Percentiles rank a stretch among this genome's conserved stretches.
Evolutionary conservation across 1,140 invertebrate species (phyloP).

Genomic region (Phenacoccus solenopsis): DNA sequence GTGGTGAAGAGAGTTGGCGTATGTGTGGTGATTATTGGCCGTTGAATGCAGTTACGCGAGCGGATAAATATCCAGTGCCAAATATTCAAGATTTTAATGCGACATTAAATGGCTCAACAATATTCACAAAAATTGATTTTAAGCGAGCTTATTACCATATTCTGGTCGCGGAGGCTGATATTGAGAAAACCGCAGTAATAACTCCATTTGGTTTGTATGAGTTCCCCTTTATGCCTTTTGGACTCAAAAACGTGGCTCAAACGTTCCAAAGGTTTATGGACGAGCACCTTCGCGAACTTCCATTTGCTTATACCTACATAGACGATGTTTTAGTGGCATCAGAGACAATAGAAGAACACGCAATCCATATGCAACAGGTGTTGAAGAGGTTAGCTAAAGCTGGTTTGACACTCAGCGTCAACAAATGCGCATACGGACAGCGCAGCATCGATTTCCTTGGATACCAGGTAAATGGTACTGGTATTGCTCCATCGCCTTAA

Average conservation of each 20-base stretch:
- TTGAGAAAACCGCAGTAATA: slow-evolving; percentile 38
- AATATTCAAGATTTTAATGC: slow-evolving; percentile 20
- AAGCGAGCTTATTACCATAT: slow-evolving; percentile 39
- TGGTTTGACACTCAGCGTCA: slow-evolving; percentile 22
- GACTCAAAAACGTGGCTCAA: slow-evolving; percentile 33
- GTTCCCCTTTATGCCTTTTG: slow-evolving; percentile 35
- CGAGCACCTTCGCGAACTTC: not conserved
- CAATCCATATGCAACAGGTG: slow-evolving; percentile 22
- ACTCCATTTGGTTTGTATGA: slow-evolving; percentile 31
- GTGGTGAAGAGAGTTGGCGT: slow-evolving; percentile 31
- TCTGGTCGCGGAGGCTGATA: slow-evolving; percentile 30
- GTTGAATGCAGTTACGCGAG: slow-evolving; percentile 31
- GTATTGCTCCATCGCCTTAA: slow-evolving; percentile 21
- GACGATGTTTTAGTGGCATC: slow-evolving; percentile 29
- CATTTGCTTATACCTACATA: not conserved
- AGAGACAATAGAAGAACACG: slow-evolving; percentile 27
- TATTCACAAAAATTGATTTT: slow-evolving; percentile 38
- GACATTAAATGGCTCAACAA: slow-evolving; percentile 28
- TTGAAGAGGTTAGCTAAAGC: slow-evolving; percentile 25
- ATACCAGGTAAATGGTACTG: slow-evolving; percentile 25
- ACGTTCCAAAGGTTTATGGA: slow-evolving; percentile 34
- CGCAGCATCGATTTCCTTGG: slow-evolving; percentile 28
- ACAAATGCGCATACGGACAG: slow-evolving; percentile 29
- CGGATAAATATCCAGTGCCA: slow-evolving; percentile 32
- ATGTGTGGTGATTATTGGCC: slow-evolving; percentile 32